Conservation (phyloP, 2,113 vertebrate species). For the Oophaga pumilio region DNA sequence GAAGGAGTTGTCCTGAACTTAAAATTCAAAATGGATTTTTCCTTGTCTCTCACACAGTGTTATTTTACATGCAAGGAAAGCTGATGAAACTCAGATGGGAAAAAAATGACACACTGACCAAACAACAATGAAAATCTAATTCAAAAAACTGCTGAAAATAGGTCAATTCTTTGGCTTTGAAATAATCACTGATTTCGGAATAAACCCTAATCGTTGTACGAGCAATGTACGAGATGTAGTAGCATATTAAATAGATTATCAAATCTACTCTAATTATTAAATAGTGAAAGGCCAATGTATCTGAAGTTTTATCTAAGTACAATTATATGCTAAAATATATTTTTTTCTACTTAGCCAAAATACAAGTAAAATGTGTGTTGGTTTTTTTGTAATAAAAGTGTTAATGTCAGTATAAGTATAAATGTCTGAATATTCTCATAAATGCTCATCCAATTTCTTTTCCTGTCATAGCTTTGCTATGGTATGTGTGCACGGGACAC, state of each 20-base stretch:
- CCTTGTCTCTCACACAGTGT: no score
- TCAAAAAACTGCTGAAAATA: no score
- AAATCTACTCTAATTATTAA: conserved; percentile 17
- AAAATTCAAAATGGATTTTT: no score
- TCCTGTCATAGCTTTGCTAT: conserved; percentile 28
- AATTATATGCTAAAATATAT: conserved; percentile 7
- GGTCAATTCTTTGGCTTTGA: no score
- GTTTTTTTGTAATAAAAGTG: background rate
- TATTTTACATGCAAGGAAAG: no score
- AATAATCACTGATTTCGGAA: no score
- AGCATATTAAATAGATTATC: conserved; percentile 11
- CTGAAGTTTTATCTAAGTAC: conserved; percentile 4
- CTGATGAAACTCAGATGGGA: no score
- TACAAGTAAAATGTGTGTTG: background rate
- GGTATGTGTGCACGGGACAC: conserved; percentile 14
- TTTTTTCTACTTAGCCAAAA: background rate
- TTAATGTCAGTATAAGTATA: conserved; percentile 19
- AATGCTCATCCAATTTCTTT: conserved; percentile 42
- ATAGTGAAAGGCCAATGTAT: conserved; percentile 21
- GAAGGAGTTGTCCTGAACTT: no score
- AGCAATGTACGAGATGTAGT: background rate
- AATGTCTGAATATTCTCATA: conserved; percentile 4
- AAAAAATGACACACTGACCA: no score
- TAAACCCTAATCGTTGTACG: background rate
- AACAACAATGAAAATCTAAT: no score